Percentiles rank a stretch among this genome's conserved stretches.
Evolutionary conservation across 2,113 vertebrate species (phyloP).

Genomic region (Anguilla japonica): DNA sequence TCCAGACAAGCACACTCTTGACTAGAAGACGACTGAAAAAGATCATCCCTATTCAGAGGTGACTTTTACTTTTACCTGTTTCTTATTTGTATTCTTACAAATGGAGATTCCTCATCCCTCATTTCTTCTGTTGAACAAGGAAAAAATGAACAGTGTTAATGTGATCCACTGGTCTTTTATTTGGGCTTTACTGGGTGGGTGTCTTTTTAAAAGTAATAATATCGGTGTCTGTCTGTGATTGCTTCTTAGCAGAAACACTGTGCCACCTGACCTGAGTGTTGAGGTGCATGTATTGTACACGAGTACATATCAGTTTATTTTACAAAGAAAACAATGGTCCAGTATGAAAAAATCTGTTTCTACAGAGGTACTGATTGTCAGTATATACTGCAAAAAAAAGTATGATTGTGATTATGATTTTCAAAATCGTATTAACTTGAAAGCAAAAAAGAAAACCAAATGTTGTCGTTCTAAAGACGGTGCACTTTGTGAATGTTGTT

Average conservation of each 20-base stretch:
- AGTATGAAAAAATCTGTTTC: background rate
- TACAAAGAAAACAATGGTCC: background rate
- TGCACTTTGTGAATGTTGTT: background rate
- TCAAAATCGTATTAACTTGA: background rate
- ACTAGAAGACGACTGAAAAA: background rate
- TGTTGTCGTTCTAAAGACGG: background rate
- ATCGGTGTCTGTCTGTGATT: background rate
- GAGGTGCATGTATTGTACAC: conserved; percentile 2
- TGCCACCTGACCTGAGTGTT: background rate
- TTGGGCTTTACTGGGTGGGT: background rate
- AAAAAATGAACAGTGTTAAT: background rate
- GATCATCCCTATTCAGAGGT: background rate
- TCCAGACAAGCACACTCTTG: background rate
- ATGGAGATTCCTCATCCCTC: background rate
- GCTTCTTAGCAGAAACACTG: background rate
- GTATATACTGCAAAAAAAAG: background rate
- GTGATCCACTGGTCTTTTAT: too few relatives aligned
- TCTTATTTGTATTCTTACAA: background rate
- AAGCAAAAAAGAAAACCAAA: background rate
- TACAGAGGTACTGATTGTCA: conserved; percentile 2
- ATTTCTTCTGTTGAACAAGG: background rate
- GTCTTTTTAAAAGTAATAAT: background rate
- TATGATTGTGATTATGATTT: background rate
- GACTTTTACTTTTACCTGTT: background rate
- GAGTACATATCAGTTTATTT: background rate